Evolutionary conservation across 2,113 vertebrate genomes (phyloP).

Genomic region (Oryzias javanicus): DNA sequence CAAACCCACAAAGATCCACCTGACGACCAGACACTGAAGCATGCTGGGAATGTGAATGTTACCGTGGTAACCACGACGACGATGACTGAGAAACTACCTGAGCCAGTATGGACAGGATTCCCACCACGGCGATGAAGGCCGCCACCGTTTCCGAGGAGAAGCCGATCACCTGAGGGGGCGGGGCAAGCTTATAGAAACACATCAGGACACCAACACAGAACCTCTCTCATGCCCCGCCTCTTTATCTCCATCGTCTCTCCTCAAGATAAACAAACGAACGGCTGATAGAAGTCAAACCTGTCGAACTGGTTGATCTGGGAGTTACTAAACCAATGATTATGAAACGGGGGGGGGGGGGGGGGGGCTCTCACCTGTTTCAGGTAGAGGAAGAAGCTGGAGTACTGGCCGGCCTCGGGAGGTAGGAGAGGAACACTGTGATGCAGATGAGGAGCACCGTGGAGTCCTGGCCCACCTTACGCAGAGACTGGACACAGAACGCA

Average conservation of each 20-base stretch:
- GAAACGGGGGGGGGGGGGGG: too few relatives aligned
- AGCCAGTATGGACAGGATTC: conserved; percentile 89
- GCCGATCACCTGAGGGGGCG: conserved; percentile 81
- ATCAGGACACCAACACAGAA: too few relatives aligned
- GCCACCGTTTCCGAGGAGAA: conserved; percentile 88
- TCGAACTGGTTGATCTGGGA: conserved; percentile 37
- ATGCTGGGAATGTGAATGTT: too few relatives aligned
- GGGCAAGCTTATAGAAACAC: neutral
- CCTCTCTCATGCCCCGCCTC: too few relatives aligned
- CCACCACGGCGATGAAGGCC: conserved; percentile 89
- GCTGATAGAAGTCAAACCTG: conserved; percentile 2
- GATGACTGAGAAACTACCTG: conserved; percentile 73
- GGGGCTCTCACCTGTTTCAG: conserved; percentile 90
- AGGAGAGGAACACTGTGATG: conserved; percentile 92
- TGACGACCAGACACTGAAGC: neutral
- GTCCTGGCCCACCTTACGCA: conserved; percentile 91
- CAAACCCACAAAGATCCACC: neutral
- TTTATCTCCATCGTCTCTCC: too few relatives aligned
- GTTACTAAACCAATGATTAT: conserved; percentile 30
- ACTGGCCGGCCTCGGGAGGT: conserved; percentile 93
- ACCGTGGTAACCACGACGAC: too few relatives aligned
- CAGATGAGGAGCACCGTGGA: conserved; percentile 93
- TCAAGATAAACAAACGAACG: too few relatives aligned
- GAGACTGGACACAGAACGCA: conserved; percentile 71
- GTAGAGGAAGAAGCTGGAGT: conserved; percentile 94